phyloP scores from a whole-genome alignment of 1,140 invertebrate species.

The Bombus picipes region DNA sequence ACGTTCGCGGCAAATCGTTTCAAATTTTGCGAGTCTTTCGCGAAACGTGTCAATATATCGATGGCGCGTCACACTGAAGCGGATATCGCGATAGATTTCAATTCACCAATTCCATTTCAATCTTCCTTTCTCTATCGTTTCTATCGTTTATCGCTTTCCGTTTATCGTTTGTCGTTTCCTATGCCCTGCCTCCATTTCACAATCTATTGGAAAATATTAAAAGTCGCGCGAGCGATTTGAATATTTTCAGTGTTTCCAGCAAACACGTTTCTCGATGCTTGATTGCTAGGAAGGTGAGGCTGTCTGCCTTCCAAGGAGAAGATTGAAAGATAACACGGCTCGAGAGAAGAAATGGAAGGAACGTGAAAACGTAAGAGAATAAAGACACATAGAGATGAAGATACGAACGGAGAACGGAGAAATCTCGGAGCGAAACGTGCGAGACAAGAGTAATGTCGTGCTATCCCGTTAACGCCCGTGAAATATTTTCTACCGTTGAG shows the following conservation, averaged over 20 bases:
- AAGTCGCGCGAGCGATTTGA: background rate
- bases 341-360: constrained; percentile 16
- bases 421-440: constrained; percentile 30
- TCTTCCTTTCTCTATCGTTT: background rate
- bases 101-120: background rate
- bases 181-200: background rate
- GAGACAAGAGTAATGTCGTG: constrained; percentile 40
- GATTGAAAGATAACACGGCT: constrained; percentile 41
- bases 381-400: constrained; percentile 41
- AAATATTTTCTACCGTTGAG: constrained; percentile 25
- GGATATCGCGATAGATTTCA: background rate
- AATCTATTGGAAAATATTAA: background rate
- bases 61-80: background rate
- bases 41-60: background rate
- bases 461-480: constrained; percentile 24
- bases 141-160: background rate
- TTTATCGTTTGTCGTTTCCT: background rate
- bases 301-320: background rate
- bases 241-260: background rate
- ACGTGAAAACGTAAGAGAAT: constrained; percentile 5
- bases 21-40: background rate
- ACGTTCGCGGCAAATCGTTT: background rate
- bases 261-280: background rate
- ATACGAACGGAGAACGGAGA: constrained; percentile 2
- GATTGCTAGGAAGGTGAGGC: background rate